These are phyloP conservation scores for Lepus townsendii DNA, from an alignment of 2,797 vertebrate genomes.

Conservation along the genomic window DNA sequence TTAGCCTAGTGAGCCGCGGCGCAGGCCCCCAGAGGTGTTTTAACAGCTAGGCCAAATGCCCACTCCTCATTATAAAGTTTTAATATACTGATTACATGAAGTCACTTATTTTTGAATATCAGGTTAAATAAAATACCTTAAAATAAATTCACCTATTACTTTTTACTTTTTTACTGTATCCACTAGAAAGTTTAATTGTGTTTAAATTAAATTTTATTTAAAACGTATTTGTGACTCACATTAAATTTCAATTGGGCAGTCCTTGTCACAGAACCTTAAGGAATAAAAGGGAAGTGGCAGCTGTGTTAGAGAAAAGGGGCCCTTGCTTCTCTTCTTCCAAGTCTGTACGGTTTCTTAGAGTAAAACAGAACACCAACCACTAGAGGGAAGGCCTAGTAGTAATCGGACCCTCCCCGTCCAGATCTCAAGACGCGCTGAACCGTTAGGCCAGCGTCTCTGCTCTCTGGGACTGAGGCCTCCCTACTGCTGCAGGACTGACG, in stretches of 20 bases:
- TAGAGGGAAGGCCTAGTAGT: not conserved
- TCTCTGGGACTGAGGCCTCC: not conserved
- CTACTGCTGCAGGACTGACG: not conserved
- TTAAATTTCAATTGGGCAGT: not conserved
- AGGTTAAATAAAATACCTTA: conserved; percentile 31
- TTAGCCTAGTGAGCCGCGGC: no score
- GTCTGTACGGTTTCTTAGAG: conserved; percentile 33
- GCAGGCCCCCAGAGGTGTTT: no score
- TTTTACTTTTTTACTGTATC: conserved; percentile 12
- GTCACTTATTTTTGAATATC: not conserved
- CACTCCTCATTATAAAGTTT: not conserved
- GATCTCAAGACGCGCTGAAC: conserved; percentile 8
- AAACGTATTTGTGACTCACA: conserved; percentile 31
- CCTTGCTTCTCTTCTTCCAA: conserved; percentile 20
- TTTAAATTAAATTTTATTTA: conserved; percentile 37
- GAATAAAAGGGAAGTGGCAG: not conserved
- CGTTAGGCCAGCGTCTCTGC: not conserved
- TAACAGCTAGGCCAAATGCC: no score
- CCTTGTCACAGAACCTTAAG: not conserved
- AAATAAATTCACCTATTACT: conserved; percentile 45
- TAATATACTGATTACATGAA: conserved; percentile 1
- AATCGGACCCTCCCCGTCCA: not conserved
- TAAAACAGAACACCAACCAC: not conserved
- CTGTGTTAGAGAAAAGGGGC: not conserved
- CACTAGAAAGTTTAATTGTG: not conserved